phyloP scores from a whole-genome alignment of 37 sponge, comb jelly and placozoan genomes.

The Oopsacas minuta region DNA sequence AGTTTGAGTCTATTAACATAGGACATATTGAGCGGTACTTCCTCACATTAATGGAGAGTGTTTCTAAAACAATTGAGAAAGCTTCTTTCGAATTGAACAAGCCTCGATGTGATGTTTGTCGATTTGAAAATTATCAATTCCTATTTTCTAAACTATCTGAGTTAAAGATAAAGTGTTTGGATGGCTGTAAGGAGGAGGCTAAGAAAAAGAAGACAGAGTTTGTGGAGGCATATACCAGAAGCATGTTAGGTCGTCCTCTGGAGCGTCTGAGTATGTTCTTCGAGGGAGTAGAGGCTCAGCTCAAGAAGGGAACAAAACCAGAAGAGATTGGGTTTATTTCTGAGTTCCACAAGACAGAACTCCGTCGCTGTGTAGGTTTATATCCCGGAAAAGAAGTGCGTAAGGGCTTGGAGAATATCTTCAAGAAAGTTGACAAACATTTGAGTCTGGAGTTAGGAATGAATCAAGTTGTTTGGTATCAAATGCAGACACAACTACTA shows the following conservation, averaged over 20 bases:
- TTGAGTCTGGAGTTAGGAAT: constrained; percentile 54
- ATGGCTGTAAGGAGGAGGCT: constrained; percentile 45
- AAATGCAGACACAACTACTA: constrained; percentile 74
- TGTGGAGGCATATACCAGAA: constrained; percentile 45
- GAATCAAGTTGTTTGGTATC: constrained; percentile 72
- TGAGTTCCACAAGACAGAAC: constrained; percentile 54
- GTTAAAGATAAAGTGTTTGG: constrained; percentile 59
- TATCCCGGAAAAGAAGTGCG: constrained; percentile 83
- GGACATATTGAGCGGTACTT: neutral
- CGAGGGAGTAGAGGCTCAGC: constrained; percentile 66
- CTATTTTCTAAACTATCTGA: constrained; percentile 44
- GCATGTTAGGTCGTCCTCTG: constrained; percentile 60
- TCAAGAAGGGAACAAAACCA: constrained; percentile 51
- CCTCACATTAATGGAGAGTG: constrained; percentile 37
- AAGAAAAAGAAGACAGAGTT: constrained; percentile 43
- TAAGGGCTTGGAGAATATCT: constrained; percentile 70
- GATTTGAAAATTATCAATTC: constrained; percentile 76
- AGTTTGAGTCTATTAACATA: neutral
- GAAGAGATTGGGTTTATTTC: constrained; percentile 74
- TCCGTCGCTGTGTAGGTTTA: constrained; percentile 53
- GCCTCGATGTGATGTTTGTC: constrained; percentile 70
- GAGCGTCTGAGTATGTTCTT: constrained; percentile 87
- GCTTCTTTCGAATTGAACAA: constrained; percentile 52
- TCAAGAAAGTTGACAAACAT: constrained; percentile 71
- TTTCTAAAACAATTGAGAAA: constrained; percentile 49